phyloP scores from a whole-genome alignment of 1,140 invertebrate species.

The Thaumatotibia leucotreta region DNA sequence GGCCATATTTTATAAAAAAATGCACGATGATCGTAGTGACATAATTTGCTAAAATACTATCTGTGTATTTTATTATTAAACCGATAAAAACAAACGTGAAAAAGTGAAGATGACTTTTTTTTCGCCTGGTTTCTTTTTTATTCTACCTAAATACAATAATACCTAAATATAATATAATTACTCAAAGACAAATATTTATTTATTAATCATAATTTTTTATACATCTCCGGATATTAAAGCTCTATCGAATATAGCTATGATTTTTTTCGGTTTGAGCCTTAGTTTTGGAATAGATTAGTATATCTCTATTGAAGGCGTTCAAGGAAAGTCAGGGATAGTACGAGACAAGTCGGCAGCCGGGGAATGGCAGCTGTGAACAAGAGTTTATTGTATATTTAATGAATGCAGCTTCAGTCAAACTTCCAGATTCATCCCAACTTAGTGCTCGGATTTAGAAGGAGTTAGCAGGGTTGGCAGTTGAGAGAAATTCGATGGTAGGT shows the following conservation, averaged over 20 bases:
- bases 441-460: not conserved
- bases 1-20: too few relatives aligned
- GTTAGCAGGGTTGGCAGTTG: not conserved
- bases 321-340: not conserved
- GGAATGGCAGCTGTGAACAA: conserved; percentile 1
- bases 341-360: not conserved
- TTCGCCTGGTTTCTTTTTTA: too few relatives aligned
- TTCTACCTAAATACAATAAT: too few relatives aligned
- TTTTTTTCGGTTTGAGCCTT: not conserved
- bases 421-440: conserved; percentile 8
- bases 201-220: too few relatives aligned
- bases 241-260: too few relatives aligned
- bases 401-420: conserved; percentile 7
- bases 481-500: not conserved
- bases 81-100: too few relatives aligned
- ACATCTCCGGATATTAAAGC: too few relatives aligned
- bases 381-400: conserved; percentile 11
- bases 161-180: too few relatives aligned
- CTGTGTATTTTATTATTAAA: too few relatives aligned
- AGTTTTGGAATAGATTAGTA: not conserved
- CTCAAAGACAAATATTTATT: too few relatives aligned
- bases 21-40: not conserved
- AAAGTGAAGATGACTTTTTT: too few relatives aligned
- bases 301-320: not conserved
- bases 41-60: not conserved